Base-by-base conservation (phyloP, 2,113 vertebrate species). In the Prolemur simus region DNA sequence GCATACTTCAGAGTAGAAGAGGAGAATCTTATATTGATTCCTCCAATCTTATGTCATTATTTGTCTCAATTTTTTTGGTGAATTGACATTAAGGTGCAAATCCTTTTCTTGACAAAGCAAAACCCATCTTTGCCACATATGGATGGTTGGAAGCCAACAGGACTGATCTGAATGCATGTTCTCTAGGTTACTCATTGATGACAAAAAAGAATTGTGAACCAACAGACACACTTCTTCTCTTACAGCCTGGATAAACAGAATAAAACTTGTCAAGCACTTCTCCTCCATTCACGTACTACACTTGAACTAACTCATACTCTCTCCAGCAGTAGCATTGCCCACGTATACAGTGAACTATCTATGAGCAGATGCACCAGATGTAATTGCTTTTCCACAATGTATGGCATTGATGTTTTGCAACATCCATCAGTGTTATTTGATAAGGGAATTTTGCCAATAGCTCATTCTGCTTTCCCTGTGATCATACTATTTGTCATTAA, bases 381-480 rank as follows among this genome's bases (percentile, higher is more conserved):
- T 80, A 85, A 84, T 80, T 81, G 77, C 27, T 85, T 71, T 89
- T 96, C 32, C 74, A 64, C 58, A 56, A 9, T 21, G 73, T 20
- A 77, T 37, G 47, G 12, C 80, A 78, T 32, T 91, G 94, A 93
- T 85, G 80, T 68, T 91, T 81, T 37, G 2, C 78, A 95, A 54
- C 77, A 94, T 95, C 34, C 37, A 94, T 96, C 90, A 93, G 77
- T 85, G 49, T 82, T 96, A 86, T 77, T 71, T 86, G 95, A 82
- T 52, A 52, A 66, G 84, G 66, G 83, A 85, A 84, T 88, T 96
- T 91, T 96, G 83, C 90, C 92, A 96, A 49, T 85, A 85, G 64
- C 52, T 95, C 83, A 52, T 82, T 83, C 37, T 81, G 87, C 71
- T 66, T 91, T 95, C 52, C 29, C 87, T 71, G 73, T 64, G 52